phyloP scores from a whole-genome alignment of 2,113 vertebrate genomes.

The Eulemur rufifrons region DNA sequence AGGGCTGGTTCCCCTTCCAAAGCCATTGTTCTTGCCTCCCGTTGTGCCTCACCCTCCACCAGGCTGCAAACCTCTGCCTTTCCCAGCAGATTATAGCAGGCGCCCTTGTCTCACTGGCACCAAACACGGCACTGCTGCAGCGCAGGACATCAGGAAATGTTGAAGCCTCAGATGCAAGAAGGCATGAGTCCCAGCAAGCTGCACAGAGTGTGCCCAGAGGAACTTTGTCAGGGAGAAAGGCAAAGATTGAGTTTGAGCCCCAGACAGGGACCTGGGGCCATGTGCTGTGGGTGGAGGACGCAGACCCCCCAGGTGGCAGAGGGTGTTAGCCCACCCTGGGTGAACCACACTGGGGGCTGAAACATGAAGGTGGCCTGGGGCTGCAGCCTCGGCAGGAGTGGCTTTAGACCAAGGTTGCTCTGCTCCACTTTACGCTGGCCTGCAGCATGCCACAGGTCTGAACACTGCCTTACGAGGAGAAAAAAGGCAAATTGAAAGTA shows the following conservation, averaged over 20 bases:
- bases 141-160: neutral
- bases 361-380: rapidly evolving
- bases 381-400: neutral
- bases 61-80: neutral
- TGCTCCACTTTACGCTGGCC: neutral
- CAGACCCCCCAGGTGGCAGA: neutral
- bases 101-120: neutral
- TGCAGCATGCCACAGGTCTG: neutral
- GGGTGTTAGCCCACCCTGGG: neutral
- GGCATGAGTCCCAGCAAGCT: neutral
- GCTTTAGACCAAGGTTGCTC: neutral
- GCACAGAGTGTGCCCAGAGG: neutral
- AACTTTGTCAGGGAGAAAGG: neutral
- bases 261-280: too few relatives aligned
- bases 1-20: neutral
- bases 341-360: neutral
- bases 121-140: neutral
- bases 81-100: neutral
- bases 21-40: neutral
- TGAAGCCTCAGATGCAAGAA: neutral
- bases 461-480: neutral
- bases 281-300: neutral
- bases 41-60: too few relatives aligned
- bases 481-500: neutral
- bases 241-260: neutral